phyloP scores from a whole-genome alignment of 2,797 vertebrate genomes.

The Arremon brunneinucha region DNA sequence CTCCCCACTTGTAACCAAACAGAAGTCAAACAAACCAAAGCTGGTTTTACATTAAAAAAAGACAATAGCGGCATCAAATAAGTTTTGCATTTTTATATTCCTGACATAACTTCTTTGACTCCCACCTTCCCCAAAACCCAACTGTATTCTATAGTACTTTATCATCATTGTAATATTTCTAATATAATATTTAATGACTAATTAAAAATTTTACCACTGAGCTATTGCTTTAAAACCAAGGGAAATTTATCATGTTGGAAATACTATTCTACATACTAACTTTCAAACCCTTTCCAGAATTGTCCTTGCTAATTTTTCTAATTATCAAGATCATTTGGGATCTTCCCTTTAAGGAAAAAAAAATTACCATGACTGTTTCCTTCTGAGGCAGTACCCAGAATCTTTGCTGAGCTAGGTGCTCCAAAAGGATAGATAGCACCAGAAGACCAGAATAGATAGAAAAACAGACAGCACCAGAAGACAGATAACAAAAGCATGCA shows the following conservation, averaged over 20 bases:
- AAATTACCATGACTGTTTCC: neutral
- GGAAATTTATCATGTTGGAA: conserved; percentile 48
- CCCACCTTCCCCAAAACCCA: neutral
- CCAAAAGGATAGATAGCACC: neutral
- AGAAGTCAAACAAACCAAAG: neutral
- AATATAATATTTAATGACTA: conserved; percentile 54
- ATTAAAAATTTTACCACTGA: conserved; percentile 58
- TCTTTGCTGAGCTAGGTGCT: neutral
- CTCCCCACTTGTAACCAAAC: conserved; percentile 43
- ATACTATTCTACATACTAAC: neutral
- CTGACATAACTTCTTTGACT: neutral
- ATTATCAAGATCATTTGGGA: conserved; percentile 61
- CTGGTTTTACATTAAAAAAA: neutral
- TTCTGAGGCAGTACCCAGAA: neutral
- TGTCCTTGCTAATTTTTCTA: conserved; percentile 60
- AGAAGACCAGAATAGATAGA: conserved; percentile 1
- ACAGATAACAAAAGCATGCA: neutral
- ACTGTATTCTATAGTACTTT: neutral
- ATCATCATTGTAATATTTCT: conserved; percentile 21
- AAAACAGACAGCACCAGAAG: neutral
- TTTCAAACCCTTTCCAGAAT: conserved; percentile 53
- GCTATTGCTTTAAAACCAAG: conserved; percentile 57
- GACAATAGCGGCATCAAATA: neutral
- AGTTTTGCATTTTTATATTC: neutral
- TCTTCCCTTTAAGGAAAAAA: conserved; percentile 1